These are phyloP conservation scores for Micromussa lordhowensis DNA, from an alignment of 92 coral and sea anemone species.

Conservation along the genomic window DNA sequence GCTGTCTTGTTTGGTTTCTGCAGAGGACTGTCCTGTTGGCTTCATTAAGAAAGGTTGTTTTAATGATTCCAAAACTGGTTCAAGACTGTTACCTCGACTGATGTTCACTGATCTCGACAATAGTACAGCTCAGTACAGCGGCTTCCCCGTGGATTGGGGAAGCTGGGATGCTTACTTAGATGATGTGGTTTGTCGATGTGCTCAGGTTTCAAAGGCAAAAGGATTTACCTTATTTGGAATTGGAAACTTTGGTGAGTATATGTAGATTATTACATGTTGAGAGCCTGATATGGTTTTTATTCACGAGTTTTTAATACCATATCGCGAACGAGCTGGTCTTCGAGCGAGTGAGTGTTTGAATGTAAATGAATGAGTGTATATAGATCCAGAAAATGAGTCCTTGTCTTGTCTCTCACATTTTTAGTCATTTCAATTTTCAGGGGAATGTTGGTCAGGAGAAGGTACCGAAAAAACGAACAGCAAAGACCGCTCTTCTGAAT, in stretches of 20 bases:
- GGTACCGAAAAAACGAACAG: conserved; percentile 26
- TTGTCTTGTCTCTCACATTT: background rate
- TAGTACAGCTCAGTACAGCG: conserved; percentile 23
- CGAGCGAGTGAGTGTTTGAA: too few relatives aligned
- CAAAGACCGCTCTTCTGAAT: conserved; percentile 30
- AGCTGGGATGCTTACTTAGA: conserved; percentile 41
- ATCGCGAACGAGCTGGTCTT: too few relatives aligned
- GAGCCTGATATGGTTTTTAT: too few relatives aligned
- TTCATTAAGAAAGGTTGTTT: conserved; percentile 41
- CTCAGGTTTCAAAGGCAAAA: conserved; percentile 34
- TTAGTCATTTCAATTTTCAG: background rate
- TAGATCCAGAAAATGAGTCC: background rate
- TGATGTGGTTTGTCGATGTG: conserved; percentile 59
- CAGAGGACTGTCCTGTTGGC: conserved; percentile 35
- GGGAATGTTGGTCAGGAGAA: conserved; percentile 72
- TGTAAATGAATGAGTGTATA: too few relatives aligned
- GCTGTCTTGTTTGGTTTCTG: background rate
- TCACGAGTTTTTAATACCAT: too few relatives aligned
- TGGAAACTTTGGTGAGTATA: conserved; percentile 10
- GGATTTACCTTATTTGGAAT: conserved; percentile 43
- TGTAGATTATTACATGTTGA: too few relatives aligned
- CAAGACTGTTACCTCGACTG: conserved; percentile 17
- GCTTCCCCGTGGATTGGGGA: conserved; percentile 61
- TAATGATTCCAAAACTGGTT: conserved; percentile 17
- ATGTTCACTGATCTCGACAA: conserved; percentile 49